Evolutionary conservation across 2,113 vertebrate genomes (phyloP).

Genomic region (Chunga burmeisteri): DNA sequence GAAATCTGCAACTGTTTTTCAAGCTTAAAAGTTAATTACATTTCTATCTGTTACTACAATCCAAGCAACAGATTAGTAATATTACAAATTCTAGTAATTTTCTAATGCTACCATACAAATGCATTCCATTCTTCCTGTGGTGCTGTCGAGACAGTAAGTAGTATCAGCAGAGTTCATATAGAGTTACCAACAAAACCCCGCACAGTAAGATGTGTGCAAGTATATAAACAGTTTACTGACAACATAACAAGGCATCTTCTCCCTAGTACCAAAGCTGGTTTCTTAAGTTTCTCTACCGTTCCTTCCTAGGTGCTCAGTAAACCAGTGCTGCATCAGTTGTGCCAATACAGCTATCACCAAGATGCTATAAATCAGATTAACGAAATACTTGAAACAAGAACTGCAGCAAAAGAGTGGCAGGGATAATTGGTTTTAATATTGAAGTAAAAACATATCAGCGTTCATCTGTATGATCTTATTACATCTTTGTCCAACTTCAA

Average conservation of each 20-base stretch:
- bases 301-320: background rate
- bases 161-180: background rate
- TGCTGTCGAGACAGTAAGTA: background rate
- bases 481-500: background rate
- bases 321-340: background rate
- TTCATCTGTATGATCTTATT: background rate
- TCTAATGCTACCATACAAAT: background rate
- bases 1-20: background rate
- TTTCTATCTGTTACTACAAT: background rate
- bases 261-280: background rate
- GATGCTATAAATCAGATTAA: background rate
- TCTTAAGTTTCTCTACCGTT: background rate
- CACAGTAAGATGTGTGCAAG: rapidly evolving
- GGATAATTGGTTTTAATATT: rapidly evolving
- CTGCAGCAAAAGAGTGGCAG: background rate
- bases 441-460: background rate
- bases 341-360: background rate
- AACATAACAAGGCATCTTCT: background rate
- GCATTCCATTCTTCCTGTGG: background rate
- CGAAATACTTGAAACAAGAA: background rate
- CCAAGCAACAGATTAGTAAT: background rate
- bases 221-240: background rate
- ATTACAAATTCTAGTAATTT: background rate
- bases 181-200: background rate
- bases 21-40: background rate